Evolutionary conservation across 1,140 invertebrate species (phyloP).

Genomic region (Eriosoma lanigerum): DNA sequence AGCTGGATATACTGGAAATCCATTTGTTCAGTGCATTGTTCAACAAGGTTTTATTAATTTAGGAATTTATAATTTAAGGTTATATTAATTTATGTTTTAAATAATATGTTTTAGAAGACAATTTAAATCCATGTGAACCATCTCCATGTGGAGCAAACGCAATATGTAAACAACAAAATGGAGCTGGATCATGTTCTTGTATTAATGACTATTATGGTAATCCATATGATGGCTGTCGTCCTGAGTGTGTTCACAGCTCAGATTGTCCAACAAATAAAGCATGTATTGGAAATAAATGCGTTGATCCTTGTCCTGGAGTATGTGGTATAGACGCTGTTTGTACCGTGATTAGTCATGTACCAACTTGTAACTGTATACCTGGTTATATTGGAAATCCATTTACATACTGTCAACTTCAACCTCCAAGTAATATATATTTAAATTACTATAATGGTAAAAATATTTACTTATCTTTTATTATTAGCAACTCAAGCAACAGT

Average conservation of each 20-base stretch:
- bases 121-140: constrained; percentile 63
- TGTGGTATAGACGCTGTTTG: constrained; percentile 61
- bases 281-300: constrained; percentile 59
- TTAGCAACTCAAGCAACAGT: constrained; percentile 58
- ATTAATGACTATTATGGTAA: constrained; percentile 66
- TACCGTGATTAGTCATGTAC: constrained; percentile 66
- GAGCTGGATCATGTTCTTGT: constrained; percentile 66
- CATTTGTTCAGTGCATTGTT: constrained; percentile 66
- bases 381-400: constrained; percentile 62
- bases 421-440: constrained; percentile 47
- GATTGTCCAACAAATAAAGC: constrained; percentile 63
- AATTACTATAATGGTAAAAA: neutral
- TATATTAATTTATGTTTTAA: neutral
- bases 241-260: constrained; percentile 64
- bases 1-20: constrained; percentile 75
- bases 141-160: constrained; percentile 71
- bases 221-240: constrained; percentile 61
- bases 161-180: constrained; percentile 61
- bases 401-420: constrained; percentile 57
- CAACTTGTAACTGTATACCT: constrained; percentile 65
- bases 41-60: constrained; percentile 57
- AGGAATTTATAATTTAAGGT: neutral
- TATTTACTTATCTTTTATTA: constrained; percentile 49
- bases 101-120: constrained; percentile 45
- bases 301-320: constrained; percentile 64